Percentiles rank a stretch among this genome's conserved stretches.
Evolutionary conservation across 2,888 invertebrate species (phyloP).

Genomic region (Lepas anatifera): DNA sequence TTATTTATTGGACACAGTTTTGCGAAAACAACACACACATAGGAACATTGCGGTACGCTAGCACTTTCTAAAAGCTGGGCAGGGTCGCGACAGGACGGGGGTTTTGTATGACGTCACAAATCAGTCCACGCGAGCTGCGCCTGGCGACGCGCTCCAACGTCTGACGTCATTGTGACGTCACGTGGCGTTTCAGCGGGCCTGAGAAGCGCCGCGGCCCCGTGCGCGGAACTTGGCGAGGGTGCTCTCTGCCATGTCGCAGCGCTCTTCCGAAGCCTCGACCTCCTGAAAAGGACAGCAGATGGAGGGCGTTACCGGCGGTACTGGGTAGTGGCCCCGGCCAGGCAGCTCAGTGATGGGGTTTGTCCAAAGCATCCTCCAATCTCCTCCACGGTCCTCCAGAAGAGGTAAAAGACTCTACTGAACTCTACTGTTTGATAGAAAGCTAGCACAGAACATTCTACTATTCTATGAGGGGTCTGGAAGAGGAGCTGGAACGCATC

Average conservation of each 20-base stretch:
- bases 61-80: not conserved
- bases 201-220: slow-evolving; percentile 83
- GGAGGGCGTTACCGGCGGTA: no score
- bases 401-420: no score
- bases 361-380: no score
- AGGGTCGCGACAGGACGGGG: not conserved
- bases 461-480: no score
- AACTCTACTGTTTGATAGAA: no score
- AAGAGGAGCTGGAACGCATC: no score
- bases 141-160: not conserved
- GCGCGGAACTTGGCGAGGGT: slow-evolving; percentile 95
- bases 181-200: slow-evolving; percentile 34
- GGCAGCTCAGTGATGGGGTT: no score
- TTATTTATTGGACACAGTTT: not conserved
- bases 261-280: slow-evolving; percentile 91
- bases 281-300: slow-evolving; percentile 37
- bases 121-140: not conserved
- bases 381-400: no score
- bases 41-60: not conserved
- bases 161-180: not conserved
- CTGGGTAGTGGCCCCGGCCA: no score
- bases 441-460: no score
- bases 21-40: not conserved
- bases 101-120: not conserved
- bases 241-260: slow-evolving; percentile 92